A percentile compares a stretch with the other conserved stretches of the same genome.
These are phyloP conservation scores for Drosophila aff. DNA, from an alignment of 1,140 invertebrate genomes.

Conservation along the genomic window DNA sequence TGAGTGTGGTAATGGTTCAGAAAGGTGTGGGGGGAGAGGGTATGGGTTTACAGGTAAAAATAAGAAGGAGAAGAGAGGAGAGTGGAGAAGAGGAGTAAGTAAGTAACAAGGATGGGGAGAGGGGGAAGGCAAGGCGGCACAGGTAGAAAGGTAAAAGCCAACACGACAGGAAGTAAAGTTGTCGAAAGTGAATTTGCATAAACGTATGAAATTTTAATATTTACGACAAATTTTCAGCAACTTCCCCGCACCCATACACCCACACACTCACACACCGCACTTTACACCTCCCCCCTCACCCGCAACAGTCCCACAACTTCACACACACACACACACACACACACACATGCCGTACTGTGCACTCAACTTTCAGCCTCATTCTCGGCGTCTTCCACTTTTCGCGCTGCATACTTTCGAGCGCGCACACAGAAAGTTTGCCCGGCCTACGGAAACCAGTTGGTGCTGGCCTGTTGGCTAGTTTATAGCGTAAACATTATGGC, in stretches of 20 bases:
- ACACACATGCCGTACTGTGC: neutral
- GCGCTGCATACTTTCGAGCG: conserved; percentile 38
- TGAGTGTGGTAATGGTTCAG: conserved; percentile 23
- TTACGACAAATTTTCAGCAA: conserved; percentile 77
- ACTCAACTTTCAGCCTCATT: conserved; percentile 14
- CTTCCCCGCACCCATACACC: neutral
- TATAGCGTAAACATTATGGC: neutral
- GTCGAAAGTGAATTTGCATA: conserved; percentile 80
- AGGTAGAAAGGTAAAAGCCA: conserved; percentile 23
- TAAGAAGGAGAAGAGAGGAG: neutral
- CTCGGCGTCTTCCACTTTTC: conserved; percentile 13
- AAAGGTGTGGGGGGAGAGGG: neutral
- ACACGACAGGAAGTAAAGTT: conserved; percentile 72
- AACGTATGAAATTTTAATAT: conserved; percentile 83
- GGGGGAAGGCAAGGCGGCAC: neutral
- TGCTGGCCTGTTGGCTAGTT: neutral
- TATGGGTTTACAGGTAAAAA: conserved; percentile 1
- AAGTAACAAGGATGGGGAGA: neutral
- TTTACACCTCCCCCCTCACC: neutral
- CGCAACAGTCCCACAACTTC: neutral
- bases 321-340: conserved; percentile 2
- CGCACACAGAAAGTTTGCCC: conserved; percentile 35
- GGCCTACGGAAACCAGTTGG: conserved; percentile 2
- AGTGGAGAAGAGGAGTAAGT: neutral
- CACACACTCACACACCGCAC: neutral